These are phyloP conservation scores for Herminia tarsipennalis DNA, from an alignment of 2,888 invertebrate species.

Conservation along the genomic window DNA sequence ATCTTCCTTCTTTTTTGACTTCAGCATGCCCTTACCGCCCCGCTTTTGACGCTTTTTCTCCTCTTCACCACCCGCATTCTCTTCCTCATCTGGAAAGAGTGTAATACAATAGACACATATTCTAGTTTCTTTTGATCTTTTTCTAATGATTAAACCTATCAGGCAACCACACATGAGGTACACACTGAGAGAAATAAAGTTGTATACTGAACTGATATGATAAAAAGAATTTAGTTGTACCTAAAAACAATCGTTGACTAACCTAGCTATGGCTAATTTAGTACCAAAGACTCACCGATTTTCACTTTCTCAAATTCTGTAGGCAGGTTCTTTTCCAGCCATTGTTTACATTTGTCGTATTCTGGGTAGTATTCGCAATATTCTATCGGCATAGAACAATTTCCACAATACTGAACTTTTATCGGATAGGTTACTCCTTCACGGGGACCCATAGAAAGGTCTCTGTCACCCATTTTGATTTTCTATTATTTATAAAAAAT, in stretches of 20 bases:
- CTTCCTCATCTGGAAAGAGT: slow-evolving; percentile 83
- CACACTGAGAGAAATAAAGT: no score
- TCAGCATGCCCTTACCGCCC: slow-evolving; percentile 98
- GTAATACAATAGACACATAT: no score
- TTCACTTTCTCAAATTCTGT: slow-evolving; percentile 96
- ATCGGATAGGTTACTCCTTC: slow-evolving; percentile 92
- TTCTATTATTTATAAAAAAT: slow-evolving; percentile 36
- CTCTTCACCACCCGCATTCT: slow-evolving; percentile 92
- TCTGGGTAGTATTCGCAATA: slow-evolving; percentile 99
- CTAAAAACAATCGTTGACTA: slow-evolving; percentile 19
- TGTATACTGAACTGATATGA: no score
- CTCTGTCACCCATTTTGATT: slow-evolving; percentile 84
- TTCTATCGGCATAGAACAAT: slow-evolving; percentile 98
- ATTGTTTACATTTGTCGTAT: slow-evolving; percentile 98
- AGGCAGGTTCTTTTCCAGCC: slow-evolving; percentile 97
- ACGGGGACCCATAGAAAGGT: slow-evolving; percentile 87
- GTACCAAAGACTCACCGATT: slow-evolving; percentile 79
- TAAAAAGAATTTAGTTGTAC: no score
- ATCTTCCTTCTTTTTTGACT: slow-evolving; percentile 97
- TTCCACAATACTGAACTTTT: slow-evolving; percentile 95
- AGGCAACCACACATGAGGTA: no score
- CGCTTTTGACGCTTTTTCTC: slow-evolving; percentile 98
- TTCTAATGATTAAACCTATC: no score
- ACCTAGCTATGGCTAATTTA: slow-evolving; percentile 28
- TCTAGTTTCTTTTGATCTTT: no score